Conservation (phyloP, 1,140 invertebrate species). For the Neodiprion fabricii region DNA sequence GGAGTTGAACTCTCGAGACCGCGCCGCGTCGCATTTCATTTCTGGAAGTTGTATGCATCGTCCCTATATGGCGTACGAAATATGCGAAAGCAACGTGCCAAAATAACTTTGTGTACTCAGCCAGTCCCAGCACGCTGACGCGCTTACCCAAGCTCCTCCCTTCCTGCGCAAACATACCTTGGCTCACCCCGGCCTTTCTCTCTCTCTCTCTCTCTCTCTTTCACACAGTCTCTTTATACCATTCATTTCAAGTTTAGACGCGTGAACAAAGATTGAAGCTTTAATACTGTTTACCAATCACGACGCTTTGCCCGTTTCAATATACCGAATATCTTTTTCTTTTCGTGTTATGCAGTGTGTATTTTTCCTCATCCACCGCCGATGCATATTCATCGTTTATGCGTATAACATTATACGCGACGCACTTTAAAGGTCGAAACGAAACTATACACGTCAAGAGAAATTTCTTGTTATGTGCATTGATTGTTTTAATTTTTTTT, state of each 20-base stretch:
- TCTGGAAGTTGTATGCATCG: background rate
- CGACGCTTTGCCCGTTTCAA: background rate
- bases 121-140: conserved; percentile 16
- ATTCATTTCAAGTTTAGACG: conserved; percentile 33
- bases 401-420: too few species aligned
- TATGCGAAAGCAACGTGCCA: background rate
- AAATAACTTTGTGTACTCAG: conserved; percentile 6
- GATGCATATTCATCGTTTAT: too few species aligned
- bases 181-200: background rate
- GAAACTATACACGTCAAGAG: too few species aligned
- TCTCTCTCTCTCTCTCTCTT: background rate
- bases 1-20: too few species aligned
- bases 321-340: background rate
- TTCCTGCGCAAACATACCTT: conserved; percentile 27
- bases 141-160: conserved; percentile 23
- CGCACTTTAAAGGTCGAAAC: too few species aligned
- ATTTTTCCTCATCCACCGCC: too few species aligned
- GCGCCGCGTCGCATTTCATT: too few species aligned
- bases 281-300: conserved; percentile 40
- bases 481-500: too few species aligned
- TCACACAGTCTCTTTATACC: background rate
- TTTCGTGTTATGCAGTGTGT: background rate
- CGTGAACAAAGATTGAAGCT: conserved; percentile 49
- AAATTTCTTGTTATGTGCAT: too few species aligned
- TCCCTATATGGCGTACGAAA: background rate